Percentiles rank a stretch among this genome's conserved stretches.
Conservation (phyloP, 2,113 vertebrate species). For the Notechis scutatus region DNA sequence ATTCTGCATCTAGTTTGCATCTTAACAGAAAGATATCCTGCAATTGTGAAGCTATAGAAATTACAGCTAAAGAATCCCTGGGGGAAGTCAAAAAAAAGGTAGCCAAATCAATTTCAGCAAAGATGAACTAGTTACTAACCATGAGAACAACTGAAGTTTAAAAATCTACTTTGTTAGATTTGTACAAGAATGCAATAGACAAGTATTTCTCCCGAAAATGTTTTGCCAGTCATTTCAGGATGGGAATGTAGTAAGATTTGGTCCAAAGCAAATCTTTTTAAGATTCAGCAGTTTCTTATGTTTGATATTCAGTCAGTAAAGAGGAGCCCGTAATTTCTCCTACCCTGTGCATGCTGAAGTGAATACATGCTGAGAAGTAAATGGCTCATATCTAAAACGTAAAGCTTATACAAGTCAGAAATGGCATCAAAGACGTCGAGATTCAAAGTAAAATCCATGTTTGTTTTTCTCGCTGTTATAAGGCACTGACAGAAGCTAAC, state of each 20-base stretch:
- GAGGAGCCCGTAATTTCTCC: background rate
- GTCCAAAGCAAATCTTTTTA: background rate
- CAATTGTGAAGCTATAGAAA: background rate
- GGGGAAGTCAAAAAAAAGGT: background rate
- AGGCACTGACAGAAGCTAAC: too few relatives aligned
- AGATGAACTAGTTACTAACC: background rate
- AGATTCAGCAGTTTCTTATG: background rate
- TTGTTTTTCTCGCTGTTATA: background rate
- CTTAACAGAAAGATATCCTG: background rate
- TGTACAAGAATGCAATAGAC: background rate
- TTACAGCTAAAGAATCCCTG: constrained; percentile 24
- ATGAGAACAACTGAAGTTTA: constrained; percentile 7
- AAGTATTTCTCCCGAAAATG: background rate
- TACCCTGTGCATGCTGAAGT: background rate
- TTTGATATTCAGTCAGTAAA: background rate
- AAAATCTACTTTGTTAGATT: constrained; percentile 15
- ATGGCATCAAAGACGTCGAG: background rate
- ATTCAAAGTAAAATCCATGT: background rate
- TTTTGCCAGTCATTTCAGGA: background rate
- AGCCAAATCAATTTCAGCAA: constrained; percentile 35
- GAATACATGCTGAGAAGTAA: background rate
- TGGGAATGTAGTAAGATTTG: background rate
- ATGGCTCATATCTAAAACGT: background rate
- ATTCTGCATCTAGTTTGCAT: background rate
- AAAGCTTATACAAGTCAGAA: background rate